Base-by-base conservation (phyloP, 2,113 vertebrate genomes). In the Megaceryle torquata region DNA sequence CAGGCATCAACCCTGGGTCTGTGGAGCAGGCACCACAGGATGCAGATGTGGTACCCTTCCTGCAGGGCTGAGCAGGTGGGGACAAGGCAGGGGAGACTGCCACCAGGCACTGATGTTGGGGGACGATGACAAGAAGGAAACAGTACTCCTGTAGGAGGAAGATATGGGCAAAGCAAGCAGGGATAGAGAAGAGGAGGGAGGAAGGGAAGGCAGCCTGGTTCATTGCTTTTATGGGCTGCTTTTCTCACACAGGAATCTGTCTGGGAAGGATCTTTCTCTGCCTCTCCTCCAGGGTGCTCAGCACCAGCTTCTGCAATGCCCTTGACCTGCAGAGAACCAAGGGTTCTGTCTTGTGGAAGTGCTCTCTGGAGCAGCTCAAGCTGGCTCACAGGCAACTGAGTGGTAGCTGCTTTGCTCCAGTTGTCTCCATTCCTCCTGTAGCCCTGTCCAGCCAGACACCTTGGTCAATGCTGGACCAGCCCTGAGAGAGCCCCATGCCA, bases 191-290 rank as follows among this genome's bases (percentile, higher is more conserved):
- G 48, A 91, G 80, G 22, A 61, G 33, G 25, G 19, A 88, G 25
- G 22, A 41, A 82, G 63, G 44, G 50, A 39, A 17, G 15, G 7
- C 63, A 80, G 46, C 18, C 24, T n/a, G 7, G 10, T 53, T 93
- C 37, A 25, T 65, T 0, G 0, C 1, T 5, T 87, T 12, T 22
- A 33, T 60, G 33, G 20, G 25, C 19, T 35, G 39, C 16, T 15
- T 69, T 93, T 88, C 63, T 65, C 29, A 18, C 0, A 0, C 43
- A 10, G 21, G 13, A 85, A 64, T 22, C 51, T 68, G 5, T 39
- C 67, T 60, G 75, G 53, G 39, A 82, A 82, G 67, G 53, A 37
- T 29, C 8, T 44, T 53, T 67, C 56, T 39, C 44, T 86, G 29
- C 20, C 35, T 12, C 9, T 65, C 2, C 44, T 50, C 69, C 0